Evolutionary conservation across 2,888 invertebrate species (phyloP), one percentile per base, ranked within the genome.

Genomic region (Drosophila anceps): DNA sequence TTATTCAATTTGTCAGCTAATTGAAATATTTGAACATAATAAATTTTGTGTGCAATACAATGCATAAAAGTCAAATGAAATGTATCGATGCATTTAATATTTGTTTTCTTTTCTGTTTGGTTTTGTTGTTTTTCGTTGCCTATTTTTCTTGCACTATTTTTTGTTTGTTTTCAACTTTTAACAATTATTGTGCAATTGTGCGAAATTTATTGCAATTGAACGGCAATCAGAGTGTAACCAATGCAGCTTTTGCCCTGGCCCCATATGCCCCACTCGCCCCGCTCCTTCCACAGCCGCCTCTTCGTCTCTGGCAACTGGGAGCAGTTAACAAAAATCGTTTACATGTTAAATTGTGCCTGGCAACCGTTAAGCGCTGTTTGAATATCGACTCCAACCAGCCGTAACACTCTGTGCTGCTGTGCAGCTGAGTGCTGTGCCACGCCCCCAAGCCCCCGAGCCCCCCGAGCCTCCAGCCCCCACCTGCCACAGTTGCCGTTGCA

Each of bases 131-230:
- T 48, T 39, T 39, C 33, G 1, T 46, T 33, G 9, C 31, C 15
- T 5, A 6, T 41, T 51, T 9, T 13, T 2, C 18, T 10, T 10
- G 55, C 70, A 59, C 77, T 79, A 74, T 76, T 87, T 87, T 71
- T 80, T 79, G 79, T 88, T 88, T 90, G 81, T 88, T 90, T 81
- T 73, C 79, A 90, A 87, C 79, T 90, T 88, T 90, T 84, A 91
- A 90, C 91, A 91, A 91, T 89, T 89, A 90, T 90, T 86, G 89
- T 90, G 89, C 91, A 89, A 89, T 90, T 90, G 91, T 76, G 83
- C 84, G 86, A 89, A 89, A 89, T 89, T 91, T 89, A 89, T 89
- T 88, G 89, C 89, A 82, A 89, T 88, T 86, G 90, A 88, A 84
- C 81, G 75, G 84, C 90, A 86, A 87, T 90, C 90, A 90, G 88